These are phyloP conservation scores for Aphidoletes aphidimyza DNA, from an alignment of 2,888 invertebrate species.

Conservation along the genomic window DNA sequence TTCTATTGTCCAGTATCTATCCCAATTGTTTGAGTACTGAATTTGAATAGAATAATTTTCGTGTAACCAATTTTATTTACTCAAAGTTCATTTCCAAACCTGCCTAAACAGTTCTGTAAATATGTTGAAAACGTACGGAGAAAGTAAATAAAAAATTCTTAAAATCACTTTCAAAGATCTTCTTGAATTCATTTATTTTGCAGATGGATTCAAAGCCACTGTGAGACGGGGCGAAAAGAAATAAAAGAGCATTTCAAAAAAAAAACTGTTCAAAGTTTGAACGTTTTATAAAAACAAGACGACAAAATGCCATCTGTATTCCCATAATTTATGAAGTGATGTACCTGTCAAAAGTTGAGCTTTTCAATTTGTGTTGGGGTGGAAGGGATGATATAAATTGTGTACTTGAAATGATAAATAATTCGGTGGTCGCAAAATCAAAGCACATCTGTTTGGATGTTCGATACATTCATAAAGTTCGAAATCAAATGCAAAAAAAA, in stretches of 20 bases:
- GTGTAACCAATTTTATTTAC: background rate
- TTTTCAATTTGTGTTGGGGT: background rate
- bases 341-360: conserved; percentile 33
- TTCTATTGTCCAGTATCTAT: background rate
- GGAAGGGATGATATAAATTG: background rate
- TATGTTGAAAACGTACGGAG: too few species aligned
- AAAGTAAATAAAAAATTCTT: too few species aligned
- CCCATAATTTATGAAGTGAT: conserved; percentile 35
- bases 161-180: too few species aligned
- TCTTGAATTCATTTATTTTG: too few species aligned
- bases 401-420: background rate
- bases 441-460: background rate
- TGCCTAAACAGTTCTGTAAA: too few species aligned
- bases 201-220: too few species aligned
- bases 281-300: background rate
- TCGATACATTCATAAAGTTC: background rate
- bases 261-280: conserved; percentile 30
- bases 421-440: background rate
- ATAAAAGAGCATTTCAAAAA: background rate
- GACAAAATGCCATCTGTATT: conserved; percentile 24
- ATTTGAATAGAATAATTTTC: background rate
- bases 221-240: too few species aligned
- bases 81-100: too few species aligned
- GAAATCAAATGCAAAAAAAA: background rate
- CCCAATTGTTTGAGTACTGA: background rate